Conservation (phyloP, 2,888 invertebrate genomes). For the Heliconius ethilla region DNA sequence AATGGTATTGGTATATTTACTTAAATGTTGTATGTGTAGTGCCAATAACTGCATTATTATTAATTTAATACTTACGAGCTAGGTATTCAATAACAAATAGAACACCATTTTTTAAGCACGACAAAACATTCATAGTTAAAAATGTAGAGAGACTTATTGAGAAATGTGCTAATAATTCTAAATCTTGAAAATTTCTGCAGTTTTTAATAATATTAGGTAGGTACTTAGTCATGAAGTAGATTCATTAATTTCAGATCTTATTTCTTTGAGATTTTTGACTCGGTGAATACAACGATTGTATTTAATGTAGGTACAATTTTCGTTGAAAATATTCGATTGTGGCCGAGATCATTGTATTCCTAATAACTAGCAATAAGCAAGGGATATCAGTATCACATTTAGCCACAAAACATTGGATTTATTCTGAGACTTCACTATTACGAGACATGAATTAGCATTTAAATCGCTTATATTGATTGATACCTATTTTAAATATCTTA, state of each 20-base stretch:
- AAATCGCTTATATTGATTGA: conserved; percentile 62
- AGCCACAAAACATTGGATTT: conserved; percentile 62
- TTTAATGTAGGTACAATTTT: conserved; percentile 55
- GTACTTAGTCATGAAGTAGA: conserved; percentile 63
- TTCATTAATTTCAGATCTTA: conserved; percentile 75
- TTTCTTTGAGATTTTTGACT: conserved; percentile 64
- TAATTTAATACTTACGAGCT: conserved; percentile 79
- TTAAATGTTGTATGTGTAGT: conserved; percentile 61
- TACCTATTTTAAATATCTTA: conserved; percentile 71
- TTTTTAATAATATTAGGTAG: conserved; percentile 52
- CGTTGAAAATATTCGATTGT: conserved; percentile 78
- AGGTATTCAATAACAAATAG: conserved; percentile 83
- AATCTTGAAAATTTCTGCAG: conserved; percentile 71
- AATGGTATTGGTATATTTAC: conserved; percentile 4
- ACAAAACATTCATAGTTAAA: conserved; percentile 83
- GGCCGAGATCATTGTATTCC: conserved; percentile 67
- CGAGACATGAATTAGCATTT: conserved; percentile 62
- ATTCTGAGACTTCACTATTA: conserved; percentile 56
- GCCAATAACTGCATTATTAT: conserved; percentile 82
- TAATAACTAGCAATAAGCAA: conserved; percentile 75
- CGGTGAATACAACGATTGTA: conserved; percentile 56
- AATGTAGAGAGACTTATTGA: conserved; percentile 83
- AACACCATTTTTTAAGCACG: conserved; percentile 83
- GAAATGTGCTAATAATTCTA: conserved; percentile 83
- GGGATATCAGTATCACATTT: conserved; percentile 75